Percentiles rank a stretch among this genome's conserved stretches.
Conservation (phyloP, 2,797 vertebrate genomes). For the Acrossocheilus fasciatus region DNA sequence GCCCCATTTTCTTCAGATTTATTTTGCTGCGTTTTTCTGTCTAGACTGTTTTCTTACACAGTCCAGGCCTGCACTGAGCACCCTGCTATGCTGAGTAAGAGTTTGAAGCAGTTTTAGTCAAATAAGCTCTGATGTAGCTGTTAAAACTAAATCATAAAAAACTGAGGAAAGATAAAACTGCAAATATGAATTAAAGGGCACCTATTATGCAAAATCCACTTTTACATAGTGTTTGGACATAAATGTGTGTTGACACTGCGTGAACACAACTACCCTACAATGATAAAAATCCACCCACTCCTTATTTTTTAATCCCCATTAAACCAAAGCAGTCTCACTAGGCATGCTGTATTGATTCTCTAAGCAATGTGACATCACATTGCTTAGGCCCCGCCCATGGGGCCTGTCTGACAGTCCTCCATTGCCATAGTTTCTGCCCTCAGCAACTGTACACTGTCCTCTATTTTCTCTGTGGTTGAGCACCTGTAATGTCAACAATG, state of each 20-base stretch:
- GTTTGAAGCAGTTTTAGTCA: not conserved
- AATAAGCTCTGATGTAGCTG: not conserved
- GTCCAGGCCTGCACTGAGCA: not conserved
- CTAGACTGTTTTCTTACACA: not conserved
- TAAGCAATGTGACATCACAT: not conserved
- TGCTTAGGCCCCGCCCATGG: not conserved
- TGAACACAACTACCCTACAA: not conserved
- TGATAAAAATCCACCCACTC: not conserved
- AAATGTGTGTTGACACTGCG: not conserved
- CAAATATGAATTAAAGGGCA: not conserved
- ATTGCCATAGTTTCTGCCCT: too few relatives aligned
- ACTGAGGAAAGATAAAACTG: not conserved
- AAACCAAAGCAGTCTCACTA: not conserved
- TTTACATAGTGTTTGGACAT: not conserved
- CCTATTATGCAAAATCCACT: not conserved
- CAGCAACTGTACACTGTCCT: not conserved
- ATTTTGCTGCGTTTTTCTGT: slow-evolving; percentile 6
- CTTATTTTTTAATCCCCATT: not conserved
- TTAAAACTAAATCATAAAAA: not conserved
- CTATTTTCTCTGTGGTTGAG: not conserved
- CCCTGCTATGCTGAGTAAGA: slow-evolving; percentile 10
- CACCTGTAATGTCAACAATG: not conserved
- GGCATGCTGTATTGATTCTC: not conserved
- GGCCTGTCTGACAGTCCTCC: not conserved
- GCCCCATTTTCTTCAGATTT: slow-evolving; percentile 27